A percentile compares a stretch with the other conserved stretches of the same genome.
Conservation (phyloP, 2,113 vertebrate genomes). For the Edolisoma coerulescens region DNA sequence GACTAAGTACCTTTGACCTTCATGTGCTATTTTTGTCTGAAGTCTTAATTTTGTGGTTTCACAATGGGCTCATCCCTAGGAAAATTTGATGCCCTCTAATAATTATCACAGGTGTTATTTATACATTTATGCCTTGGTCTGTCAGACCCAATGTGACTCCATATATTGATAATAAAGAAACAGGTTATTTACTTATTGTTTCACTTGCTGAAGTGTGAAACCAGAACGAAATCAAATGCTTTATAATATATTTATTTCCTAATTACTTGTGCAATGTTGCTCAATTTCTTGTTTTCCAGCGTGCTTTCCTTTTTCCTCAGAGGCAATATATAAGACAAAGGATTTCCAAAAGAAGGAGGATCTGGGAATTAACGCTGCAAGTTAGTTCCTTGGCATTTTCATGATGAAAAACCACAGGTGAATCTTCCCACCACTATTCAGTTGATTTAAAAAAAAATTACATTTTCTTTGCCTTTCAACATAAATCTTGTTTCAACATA, state of each 20-base stretch:
- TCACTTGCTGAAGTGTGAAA: background rate
- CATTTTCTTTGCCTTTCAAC: background rate
- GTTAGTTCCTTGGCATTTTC: constrained; percentile 49
- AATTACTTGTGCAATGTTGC: background rate
- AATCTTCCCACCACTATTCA: background rate
- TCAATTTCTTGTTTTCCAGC: constrained; percentile 53
- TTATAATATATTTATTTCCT: background rate
- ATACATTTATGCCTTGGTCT: background rate
- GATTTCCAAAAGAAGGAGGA: background rate
- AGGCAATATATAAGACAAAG: background rate
- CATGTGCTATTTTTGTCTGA: background rate
- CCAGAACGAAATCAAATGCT: background rate
- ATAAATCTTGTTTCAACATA: background rate
- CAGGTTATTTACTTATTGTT: background rate
- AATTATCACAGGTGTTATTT: background rate
- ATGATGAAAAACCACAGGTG: constrained; percentile 37
- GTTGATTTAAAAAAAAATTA: background rate
- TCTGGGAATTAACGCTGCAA: background rate
- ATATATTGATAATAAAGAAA: background rate
- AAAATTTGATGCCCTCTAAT: background rate
- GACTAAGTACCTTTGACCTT: background rate
- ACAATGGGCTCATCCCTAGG: background rate
- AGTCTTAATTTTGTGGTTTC: background rate
- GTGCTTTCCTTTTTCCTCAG: background rate
- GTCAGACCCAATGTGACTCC: background rate